Conservation (phyloP, 2,797 vertebrate genomes). For the Limosa lapponica region DNA sequence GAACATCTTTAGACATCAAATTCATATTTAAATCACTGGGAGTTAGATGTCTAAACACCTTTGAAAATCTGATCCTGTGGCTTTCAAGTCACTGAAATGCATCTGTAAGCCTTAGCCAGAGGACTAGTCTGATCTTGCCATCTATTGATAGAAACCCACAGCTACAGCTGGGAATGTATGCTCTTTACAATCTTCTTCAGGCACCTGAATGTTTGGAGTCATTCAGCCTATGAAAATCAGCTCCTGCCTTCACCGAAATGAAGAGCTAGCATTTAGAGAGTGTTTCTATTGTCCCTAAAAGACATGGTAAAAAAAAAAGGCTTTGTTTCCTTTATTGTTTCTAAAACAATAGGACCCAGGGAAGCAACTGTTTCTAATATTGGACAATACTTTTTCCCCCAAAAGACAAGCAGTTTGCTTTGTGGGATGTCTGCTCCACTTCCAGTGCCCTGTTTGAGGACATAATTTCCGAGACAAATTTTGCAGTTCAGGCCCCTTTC, state of each 20-base stretch:
- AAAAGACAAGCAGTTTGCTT: background rate
- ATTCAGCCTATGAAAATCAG: background rate
- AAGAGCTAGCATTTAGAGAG: background rate
- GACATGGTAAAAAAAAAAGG: background rate
- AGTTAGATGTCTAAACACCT: background rate
- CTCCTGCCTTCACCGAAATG: background rate
- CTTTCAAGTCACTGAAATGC: background rate
- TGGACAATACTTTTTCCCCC: background rate
- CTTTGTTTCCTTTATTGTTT: background rate
- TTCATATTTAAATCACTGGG: background rate
- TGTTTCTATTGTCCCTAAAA: background rate
- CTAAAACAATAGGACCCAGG: background rate
- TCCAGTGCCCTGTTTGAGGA: background rate
- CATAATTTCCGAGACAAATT: background rate
- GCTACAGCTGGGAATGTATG: background rate
- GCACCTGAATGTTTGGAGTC: background rate
- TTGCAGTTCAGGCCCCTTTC: background rate
- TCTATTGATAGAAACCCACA: background rate
- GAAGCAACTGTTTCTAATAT: background rate
- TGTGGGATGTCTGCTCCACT: background rate
- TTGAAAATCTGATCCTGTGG: background rate
- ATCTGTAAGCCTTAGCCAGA: background rate
- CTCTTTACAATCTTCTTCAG: background rate
- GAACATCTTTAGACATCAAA: background rate
- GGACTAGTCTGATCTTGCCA: slow-evolving; percentile 10